Evolutionary conservation across 2,888 invertebrate genomes (phyloP).

Genomic region (Epistrophe grossulariae): DNA sequence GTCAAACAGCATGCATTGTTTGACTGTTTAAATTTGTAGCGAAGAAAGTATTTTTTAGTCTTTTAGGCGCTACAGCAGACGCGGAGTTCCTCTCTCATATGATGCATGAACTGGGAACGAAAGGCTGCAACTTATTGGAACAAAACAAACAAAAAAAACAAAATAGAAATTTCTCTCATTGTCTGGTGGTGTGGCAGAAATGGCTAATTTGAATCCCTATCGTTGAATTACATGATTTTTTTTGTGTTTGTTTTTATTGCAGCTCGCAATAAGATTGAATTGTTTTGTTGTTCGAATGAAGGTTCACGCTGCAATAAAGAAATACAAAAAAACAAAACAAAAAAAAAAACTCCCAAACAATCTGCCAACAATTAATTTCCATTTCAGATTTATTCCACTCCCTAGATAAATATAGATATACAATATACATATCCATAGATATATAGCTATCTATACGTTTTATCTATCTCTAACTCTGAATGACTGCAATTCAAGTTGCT

Average conservation of each 20-base stretch:
- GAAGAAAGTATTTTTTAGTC: conserved; percentile 62
- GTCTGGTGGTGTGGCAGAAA: conserved; percentile 52
- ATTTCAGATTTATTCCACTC: conserved; percentile 75
- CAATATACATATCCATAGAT: no score
- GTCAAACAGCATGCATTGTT: conserved; percentile 75
- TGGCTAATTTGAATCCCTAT: conserved; percentile 72
- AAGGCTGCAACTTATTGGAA: conserved; percentile 33
- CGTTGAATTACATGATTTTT: conserved; percentile 35
- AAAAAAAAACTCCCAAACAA: conserved; percentile 48
- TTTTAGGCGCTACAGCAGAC: conserved; percentile 23
- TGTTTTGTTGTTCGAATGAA: conserved; percentile 60
- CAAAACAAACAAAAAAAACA: not conserved
- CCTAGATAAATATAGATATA: conserved; percentile 30
- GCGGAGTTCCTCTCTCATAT: conserved; percentile 32
- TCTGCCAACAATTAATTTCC: conserved; percentile 76
- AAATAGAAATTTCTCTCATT: conserved; percentile 70
- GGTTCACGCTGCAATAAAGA: conserved; percentile 51
- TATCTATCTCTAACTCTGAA: conserved; percentile 35
- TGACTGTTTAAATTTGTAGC: conserved; percentile 56
- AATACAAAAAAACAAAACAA: conserved; percentile 2
- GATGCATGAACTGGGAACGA: conserved; percentile 58
- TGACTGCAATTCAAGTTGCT: conserved; percentile 68
- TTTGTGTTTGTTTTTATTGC: conserved; percentile 36
- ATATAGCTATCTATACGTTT: not conserved
- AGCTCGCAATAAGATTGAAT: conserved; percentile 56